Percentiles rank a stretch among this genome's conserved stretches.
Conservation (phyloP, 2,888 invertebrate species). For the Caenorhabditis imperialis region DNA sequence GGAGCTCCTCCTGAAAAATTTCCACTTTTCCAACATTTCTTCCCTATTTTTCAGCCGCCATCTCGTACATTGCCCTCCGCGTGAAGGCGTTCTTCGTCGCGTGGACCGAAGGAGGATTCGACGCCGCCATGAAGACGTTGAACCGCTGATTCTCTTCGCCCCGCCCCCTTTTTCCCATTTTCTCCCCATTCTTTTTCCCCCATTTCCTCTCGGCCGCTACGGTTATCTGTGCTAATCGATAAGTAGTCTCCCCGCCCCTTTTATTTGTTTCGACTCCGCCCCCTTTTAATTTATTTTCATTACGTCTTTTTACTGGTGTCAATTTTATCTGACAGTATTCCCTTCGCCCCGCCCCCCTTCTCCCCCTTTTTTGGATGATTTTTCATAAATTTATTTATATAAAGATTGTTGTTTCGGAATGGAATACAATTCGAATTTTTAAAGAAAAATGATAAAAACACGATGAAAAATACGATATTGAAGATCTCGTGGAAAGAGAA, state of each 20-base stretch:
- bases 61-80: constrained; percentile 3
- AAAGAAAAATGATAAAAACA: not conserved
- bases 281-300: constrained; percentile 50
- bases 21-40: not conserved
- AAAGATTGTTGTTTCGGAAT: too few species aligned
- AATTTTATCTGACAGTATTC: constrained; percentile 16
- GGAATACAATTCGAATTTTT: constrained; percentile 1
- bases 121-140: constrained; percentile 42
- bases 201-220: constrained; percentile 24
- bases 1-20: too few species aligned
- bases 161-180: not conserved
- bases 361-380: too few species aligned
- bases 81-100: constrained; percentile 23
- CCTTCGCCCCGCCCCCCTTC: too few species aligned
- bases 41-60: not conserved
- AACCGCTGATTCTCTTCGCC: constrained; percentile 18
- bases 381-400: too few species aligned
- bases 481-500: too few species aligned
- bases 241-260: constrained; percentile 12
- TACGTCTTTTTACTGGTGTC: constrained; percentile 51
- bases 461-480: too few species aligned
- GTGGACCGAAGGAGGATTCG: constrained; percentile 39
- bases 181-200: too few species aligned
- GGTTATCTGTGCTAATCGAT: constrained; percentile 30
- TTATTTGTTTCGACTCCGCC: not conserved